Base-by-base conservation (phyloP, 2,113 vertebrate genomes). In the Erythrolamprus reginae region DNA sequence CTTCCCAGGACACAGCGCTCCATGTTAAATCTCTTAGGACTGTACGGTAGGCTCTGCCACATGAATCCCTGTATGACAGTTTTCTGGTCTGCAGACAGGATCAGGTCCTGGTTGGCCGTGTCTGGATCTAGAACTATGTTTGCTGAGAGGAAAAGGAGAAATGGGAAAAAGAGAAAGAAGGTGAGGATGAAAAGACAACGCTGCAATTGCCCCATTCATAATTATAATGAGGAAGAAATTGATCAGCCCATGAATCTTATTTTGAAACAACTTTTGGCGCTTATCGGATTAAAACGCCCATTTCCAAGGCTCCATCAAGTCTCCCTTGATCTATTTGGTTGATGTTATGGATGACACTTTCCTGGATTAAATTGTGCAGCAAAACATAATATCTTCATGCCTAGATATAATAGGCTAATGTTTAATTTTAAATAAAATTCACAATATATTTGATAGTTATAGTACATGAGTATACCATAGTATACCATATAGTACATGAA, bases 71-170 rank as follows among this genome's bases (percentile, higher is more conserved):
- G 70, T 26, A 90, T 91, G 23, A 91, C 89, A 3, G 56, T 89
- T 56, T 86, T 93, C 28, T 23, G 87, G 13, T 92, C 93, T 13
- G 86, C 85, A 33, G 90, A 90, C 38, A 94, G 84, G 33, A 92
- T 87, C 24, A 94, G 77, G 4, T 92, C 84, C 0, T 89, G 24
- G 56, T 86, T 89, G 0, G 93, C 93, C 1, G 93, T 94, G 42
- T 91, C 90, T 42, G 92, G 93, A 82, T 93, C 87, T 65, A 93
- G 82, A n/a, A 82, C 92, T 53, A 93, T 38, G 26, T 92, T 92
- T 38, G 61, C 90, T 91, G 82, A 8, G n/a, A 8, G 38, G 45
- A 26, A 47, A 58, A 8, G 8, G 55, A 15, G 56, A 19, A 5
- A 3, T 33, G 6, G 10, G 56, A 33, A 61, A 61, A 50, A 19